Evolutionary conservation across 2,113 vertebrate genomes (phyloP).

Genomic region (Amblyopsis rosae): DNA sequence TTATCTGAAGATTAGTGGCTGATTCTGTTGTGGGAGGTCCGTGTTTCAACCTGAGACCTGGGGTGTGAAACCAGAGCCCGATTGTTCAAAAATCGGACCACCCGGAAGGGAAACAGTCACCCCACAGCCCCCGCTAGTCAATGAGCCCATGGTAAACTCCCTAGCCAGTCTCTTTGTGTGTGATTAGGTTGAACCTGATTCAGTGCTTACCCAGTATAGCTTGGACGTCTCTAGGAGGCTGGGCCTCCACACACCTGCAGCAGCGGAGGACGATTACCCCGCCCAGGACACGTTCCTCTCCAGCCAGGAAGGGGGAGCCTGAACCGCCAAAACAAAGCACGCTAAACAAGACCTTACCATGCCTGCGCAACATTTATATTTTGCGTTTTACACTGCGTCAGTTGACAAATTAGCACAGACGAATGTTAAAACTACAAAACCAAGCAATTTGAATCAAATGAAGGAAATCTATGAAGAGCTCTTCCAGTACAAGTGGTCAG

Average conservation of each 20-base stretch:
- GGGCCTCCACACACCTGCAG: constrained; percentile 86
- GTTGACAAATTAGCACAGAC: constrained; percentile 10
- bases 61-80: constrained; percentile 70
- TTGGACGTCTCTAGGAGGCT: constrained; percentile 84
- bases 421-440: constrained; percentile 2
- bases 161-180: not conserved
- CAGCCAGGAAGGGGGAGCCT: constrained; percentile 96
- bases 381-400: not conserved
- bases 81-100: constrained; percentile 63
- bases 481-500: not conserved
- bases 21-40: constrained; percentile 67
- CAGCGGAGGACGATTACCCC: constrained; percentile 95
- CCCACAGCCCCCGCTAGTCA: constrained; percentile 7
- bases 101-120: constrained; percentile 46
- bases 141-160: not conserved
- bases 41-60: constrained; percentile 61
- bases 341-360: constrained; percentile 20
- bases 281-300: constrained; percentile 93
- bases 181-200: constrained; percentile 5
- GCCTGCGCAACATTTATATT: not conserved
- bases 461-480: not conserved
- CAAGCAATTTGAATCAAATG: constrained; percentile 23
- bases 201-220: constrained; percentile 86
- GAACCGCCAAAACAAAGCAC: constrained; percentile 46
- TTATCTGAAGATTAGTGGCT: constrained; percentile 57